These are phyloP conservation scores for Ooceraea biroi DNA, from an alignment of 1,140 invertebrate genomes.

Conservation along the genomic window DNA sequence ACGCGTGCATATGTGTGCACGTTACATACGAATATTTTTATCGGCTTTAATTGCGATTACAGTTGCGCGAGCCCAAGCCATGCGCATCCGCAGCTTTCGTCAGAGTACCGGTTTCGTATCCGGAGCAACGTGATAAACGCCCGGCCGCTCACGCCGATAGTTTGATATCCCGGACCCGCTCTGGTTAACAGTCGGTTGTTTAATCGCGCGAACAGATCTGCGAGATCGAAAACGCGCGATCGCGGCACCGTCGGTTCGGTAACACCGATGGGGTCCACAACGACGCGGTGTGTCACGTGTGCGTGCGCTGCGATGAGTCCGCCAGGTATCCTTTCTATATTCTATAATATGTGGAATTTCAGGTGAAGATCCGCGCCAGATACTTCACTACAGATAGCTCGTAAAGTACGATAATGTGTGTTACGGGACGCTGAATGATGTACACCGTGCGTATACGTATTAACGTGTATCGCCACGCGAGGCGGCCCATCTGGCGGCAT, in stretches of 20 bases:
- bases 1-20: too few relatives aligned
- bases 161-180: conserved; percentile 43
- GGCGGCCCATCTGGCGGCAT: conserved; percentile 9
- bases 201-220: conserved; percentile 38
- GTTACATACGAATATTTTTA: not conserved
- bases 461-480: not conserved
- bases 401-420: conserved; percentile 44
- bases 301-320: not conserved
- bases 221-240: conserved; percentile 35
- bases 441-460: not conserved
- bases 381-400: not conserved
- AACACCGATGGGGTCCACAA: conserved; percentile 12
- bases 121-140: conserved; percentile 52
- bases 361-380: conserved; percentile 40
- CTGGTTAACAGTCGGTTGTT: conserved; percentile 35
- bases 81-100: conserved; percentile 41
- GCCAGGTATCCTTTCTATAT: not conserved
- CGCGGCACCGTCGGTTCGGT: not conserved
- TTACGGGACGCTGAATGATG: conserved; percentile 15
- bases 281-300: not conserved
- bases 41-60: conserved; percentile 56
- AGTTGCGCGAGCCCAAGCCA: conserved; percentile 45
- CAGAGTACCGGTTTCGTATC: conserved; percentile 52
- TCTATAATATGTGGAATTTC: conserved; percentile 1
- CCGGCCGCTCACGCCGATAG: conserved; percentile 35